Evolutionary conservation across 2,113 vertebrate species (phyloP).

Genomic region (Balaeniceps rex): DNA sequence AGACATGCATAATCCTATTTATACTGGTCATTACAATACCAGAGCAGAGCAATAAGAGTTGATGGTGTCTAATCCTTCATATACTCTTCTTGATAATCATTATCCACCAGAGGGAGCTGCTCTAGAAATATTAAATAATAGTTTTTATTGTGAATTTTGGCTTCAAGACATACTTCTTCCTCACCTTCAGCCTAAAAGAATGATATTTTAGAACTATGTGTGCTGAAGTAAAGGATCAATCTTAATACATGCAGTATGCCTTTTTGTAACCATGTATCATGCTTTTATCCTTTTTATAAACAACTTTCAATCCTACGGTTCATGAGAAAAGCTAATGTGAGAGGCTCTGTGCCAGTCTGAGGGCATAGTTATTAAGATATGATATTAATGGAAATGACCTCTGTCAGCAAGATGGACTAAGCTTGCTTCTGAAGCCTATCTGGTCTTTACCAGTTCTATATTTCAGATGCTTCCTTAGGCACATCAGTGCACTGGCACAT

Average conservation of each 20-base stretch:
- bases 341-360: background rate
- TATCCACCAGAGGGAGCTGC: background rate
- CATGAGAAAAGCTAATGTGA: slow-evolving; percentile 7
- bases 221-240: slow-evolving; percentile 5
- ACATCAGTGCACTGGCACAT: background rate
- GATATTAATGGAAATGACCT: slow-evolving; percentile 52
- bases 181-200: background rate
- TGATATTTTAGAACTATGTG: background rate
- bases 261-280: slow-evolving; percentile 1
- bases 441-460: background rate
- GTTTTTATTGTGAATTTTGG: background rate
- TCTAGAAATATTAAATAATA: background rate
- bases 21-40: background rate
- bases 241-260: background rate
- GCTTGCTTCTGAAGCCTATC: slow-evolving; percentile 13
- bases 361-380: slow-evolving; percentile 12
- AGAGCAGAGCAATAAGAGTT: background rate
- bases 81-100: background rate
- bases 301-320: background rate
- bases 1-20: background rate
- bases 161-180: background rate
- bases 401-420: slow-evolving; percentile 33
- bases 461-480: background rate
- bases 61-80: background rate
- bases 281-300: slow-evolving; percentile 14